These are phyloP conservation scores for Lycorma delicatula DNA, from an alignment of 1,140 invertebrate genomes.

Conservation along the genomic window DNA sequence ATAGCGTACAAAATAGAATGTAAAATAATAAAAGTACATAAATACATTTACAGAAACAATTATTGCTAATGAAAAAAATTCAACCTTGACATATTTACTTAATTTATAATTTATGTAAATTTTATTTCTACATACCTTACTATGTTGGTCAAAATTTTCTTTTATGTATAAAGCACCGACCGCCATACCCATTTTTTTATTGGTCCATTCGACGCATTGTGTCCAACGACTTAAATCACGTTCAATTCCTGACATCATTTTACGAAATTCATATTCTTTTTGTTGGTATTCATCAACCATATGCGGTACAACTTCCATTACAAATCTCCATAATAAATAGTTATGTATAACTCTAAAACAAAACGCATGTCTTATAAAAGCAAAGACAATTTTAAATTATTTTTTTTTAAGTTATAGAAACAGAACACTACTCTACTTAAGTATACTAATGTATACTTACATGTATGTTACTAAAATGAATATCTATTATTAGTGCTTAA, in stretches of 20 bases:
- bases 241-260: slow-evolving; percentile 68
- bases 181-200: slow-evolving; percentile 75
- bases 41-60: too few species aligned
- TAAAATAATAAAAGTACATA: too few species aligned
- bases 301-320: slow-evolving; percentile 69
- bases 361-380: slow-evolving; percentile 14
- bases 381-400: slow-evolving; percentile 6
- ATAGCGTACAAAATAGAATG: too few species aligned
- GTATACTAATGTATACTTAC: too few species aligned
- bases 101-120: too few species aligned
- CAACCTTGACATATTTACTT: too few species aligned
- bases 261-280: slow-evolving; percentile 65
- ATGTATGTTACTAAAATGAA: not conserved
- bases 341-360: slow-evolving; percentile 63
- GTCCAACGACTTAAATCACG: slow-evolving; percentile 69
- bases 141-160: slow-evolving; percentile 75
- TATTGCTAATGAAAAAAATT: too few species aligned
- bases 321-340: slow-evolving; percentile 73
- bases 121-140: slow-evolving; percentile 60
- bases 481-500: not conserved
- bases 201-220: slow-evolving; percentile 77
- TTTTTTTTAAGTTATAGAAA: too few species aligned
- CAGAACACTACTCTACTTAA: too few species aligned
- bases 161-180: slow-evolving; percentile 72
- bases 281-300: slow-evolving; percentile 74